These are phyloP conservation scores for Psittacula echo DNA, from an alignment of 2,797 vertebrate species.

Conservation along the genomic window DNA sequence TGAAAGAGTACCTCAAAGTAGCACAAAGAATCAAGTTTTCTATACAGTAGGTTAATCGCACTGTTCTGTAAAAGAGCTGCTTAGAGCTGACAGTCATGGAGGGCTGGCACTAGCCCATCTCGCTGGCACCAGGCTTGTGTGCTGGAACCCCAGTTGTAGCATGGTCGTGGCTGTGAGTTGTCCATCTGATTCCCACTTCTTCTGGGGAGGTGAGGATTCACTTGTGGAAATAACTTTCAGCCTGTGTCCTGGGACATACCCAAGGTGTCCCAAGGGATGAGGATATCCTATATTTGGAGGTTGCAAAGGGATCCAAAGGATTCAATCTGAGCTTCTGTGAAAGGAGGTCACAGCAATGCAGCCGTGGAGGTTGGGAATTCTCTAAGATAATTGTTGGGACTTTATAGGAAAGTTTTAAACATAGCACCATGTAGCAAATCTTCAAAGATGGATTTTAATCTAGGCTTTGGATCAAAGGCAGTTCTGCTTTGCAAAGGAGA, in stretches of 20 bases:
- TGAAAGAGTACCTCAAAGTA: background rate
- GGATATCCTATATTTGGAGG: background rate
- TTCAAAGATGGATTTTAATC: slow-evolving; percentile 32
- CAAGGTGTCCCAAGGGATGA: background rate
- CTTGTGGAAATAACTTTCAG: background rate
- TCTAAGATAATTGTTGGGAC: background rate
- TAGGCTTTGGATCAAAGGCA: slow-evolving; percentile 11
- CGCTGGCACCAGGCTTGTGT: background rate
- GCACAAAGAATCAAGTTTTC: background rate
- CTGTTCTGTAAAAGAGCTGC: background rate
- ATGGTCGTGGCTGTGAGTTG: background rate
- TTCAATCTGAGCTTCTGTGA: background rate
- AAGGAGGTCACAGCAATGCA: background rate
- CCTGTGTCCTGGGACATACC: background rate
- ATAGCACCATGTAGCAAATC: background rate
- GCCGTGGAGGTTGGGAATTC: background rate
- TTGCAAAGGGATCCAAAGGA: background rate
- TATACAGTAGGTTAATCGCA: background rate
- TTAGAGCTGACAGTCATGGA: background rate
- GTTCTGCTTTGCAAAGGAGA: slow-evolving; percentile 17
- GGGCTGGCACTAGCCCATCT: background rate
- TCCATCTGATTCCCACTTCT: background rate
- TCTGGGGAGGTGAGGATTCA: background rate
- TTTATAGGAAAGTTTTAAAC: background rate
- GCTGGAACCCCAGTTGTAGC: background rate